Conservation (phyloP, 2,797 vertebrate genomes). For the Graptemys geographica region DNA sequence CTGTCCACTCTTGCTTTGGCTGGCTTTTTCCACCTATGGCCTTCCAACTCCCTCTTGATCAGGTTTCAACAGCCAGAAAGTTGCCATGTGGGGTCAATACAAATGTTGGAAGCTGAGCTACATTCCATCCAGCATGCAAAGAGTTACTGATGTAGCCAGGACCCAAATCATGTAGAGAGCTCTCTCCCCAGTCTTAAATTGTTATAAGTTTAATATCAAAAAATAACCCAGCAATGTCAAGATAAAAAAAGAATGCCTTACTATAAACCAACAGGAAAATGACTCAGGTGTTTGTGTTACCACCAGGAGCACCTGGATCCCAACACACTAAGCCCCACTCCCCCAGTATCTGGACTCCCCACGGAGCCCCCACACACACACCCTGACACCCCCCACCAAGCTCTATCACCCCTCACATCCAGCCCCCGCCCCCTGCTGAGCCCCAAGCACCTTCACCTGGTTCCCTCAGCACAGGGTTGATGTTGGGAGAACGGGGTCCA, state of each 20-base stretch:
- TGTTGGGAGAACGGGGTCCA: too few species aligned
- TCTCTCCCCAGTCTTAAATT: not conserved
- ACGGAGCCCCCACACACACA: too few species aligned
- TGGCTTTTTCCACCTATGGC: not conserved
- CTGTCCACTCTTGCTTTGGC: not conserved
- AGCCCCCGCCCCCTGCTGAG: too few species aligned
- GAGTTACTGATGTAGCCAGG: not conserved
- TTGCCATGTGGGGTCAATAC: not conserved
- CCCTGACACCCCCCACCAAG: accelerated
- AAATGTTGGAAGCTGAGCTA: not conserved
- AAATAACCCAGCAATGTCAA: not conserved
- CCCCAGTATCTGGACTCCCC: too few species aligned
- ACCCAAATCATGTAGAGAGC: not conserved
- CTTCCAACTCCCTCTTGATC: not conserved
- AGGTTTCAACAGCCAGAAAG: not conserved
- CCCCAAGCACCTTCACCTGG: too few species aligned
- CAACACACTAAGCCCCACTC: too few species aligned
- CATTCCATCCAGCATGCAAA: not conserved
- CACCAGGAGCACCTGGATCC: too few species aligned
- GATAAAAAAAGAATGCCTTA: not conserved
- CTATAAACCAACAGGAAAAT: not conserved
- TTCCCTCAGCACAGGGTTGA: too few species aligned
- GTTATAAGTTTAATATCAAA: not conserved
- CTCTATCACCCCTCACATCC: too few species aligned
- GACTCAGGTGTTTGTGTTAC: not conserved